These are phyloP conservation scores for Odontothrips loti DNA, from an alignment of 2,888 invertebrate species.

Conservation along the genomic window DNA sequence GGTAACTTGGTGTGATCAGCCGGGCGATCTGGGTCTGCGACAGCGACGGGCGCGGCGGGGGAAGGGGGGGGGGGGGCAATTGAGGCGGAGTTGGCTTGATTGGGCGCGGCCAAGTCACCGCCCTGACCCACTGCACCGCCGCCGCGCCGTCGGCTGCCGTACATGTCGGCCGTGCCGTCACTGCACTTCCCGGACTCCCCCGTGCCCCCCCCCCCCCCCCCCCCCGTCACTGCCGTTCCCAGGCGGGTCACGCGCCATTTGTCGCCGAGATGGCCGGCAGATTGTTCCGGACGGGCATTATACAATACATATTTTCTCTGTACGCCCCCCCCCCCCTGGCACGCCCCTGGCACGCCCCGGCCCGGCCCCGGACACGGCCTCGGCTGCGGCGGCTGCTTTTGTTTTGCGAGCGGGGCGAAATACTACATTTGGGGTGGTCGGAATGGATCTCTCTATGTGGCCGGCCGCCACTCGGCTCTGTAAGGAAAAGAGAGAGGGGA, in stretches of 20 bases:
- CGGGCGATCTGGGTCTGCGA: too few relatives aligned
- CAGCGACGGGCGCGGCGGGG: background rate
- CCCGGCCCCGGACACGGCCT: background rate
- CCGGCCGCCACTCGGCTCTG: background rate
- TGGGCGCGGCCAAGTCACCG: background rate
- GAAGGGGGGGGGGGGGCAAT: background rate
- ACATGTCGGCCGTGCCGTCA: too few relatives aligned
- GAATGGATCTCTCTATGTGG: slow-evolving; percentile 21
- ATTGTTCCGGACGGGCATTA: background rate
- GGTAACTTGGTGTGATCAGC: too few relatives aligned
- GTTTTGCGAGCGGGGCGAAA: background rate
- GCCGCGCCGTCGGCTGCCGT: too few relatives aligned
- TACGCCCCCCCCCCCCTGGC: background rate
- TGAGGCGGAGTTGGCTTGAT: background rate
- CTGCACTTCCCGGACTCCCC: too few relatives aligned
- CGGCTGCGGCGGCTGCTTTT: background rate
- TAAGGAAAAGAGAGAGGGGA: too few relatives aligned
- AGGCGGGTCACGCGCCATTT: slow-evolving; percentile 11
- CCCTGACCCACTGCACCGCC: background rate
- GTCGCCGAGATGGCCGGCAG: slow-evolving; percentile 20
- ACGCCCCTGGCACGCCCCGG: background rate
- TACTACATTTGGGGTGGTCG: slow-evolving; percentile 19
- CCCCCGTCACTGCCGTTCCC: background rate
- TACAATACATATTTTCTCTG: slow-evolving; percentile 17
- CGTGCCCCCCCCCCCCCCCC: background rate